phyloP scores from a whole-genome alignment of 2,888 invertebrate genomes.

The Troilus luridus region DNA sequence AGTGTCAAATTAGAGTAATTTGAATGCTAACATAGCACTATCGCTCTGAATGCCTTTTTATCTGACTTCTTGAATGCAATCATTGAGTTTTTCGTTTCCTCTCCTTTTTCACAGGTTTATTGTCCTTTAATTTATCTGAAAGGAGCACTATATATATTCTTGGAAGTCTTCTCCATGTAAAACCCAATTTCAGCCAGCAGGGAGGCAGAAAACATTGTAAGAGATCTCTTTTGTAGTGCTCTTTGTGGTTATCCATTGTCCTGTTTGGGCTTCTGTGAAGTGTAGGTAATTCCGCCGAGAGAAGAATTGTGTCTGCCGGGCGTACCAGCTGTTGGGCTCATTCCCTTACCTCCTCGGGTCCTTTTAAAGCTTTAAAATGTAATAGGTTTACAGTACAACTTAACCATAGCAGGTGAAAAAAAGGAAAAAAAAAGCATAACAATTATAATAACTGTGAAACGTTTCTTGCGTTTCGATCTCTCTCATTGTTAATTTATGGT shows the following conservation, averaged over 20 bases:
- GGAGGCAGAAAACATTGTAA: slow-evolving; percentile 12
- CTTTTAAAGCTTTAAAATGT: neutral
- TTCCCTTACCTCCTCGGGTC: neutral
- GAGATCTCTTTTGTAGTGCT: neutral
- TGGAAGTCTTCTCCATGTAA: neutral
- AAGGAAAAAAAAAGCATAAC: too few species aligned
- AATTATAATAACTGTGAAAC: too few species aligned
- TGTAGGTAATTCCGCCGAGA: neutral
- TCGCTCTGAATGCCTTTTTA: neutral
- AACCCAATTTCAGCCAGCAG: neutral
- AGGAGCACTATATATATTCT: neutral
- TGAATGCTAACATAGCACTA: too few species aligned
- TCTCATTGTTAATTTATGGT: too few species aligned
- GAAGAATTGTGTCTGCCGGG: neutral
- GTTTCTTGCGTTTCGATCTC: too few species aligned
- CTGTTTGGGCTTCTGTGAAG: neutral
- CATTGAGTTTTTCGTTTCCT: neutral
- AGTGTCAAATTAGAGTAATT: too few species aligned
- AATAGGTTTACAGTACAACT: neutral
- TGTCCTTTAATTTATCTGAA: neutral
- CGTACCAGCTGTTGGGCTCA: neutral
- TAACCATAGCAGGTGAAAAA: too few species aligned
- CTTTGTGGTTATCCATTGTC: slow-evolving; percentile 10
- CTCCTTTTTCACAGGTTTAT: neutral
- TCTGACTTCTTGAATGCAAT: neutral